Percentiles rank a stretch among this genome's conserved stretches.
Conservation (phyloP, 2,888 invertebrate genomes). For the Deroplatys truncata region DNA sequence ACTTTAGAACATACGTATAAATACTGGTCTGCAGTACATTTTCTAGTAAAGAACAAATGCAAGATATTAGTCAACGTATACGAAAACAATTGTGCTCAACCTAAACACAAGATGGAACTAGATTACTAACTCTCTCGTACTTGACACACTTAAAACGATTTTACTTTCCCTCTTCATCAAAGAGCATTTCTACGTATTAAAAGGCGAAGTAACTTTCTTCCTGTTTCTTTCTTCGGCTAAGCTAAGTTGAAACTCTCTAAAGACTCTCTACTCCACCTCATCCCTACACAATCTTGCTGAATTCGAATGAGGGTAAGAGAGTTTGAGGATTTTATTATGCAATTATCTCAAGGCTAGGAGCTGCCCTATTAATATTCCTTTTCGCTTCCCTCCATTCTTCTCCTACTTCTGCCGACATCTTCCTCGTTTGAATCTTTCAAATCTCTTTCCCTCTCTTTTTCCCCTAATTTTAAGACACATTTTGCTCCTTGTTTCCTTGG, state of each 20-base stretch:
- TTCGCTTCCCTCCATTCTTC: background rate
- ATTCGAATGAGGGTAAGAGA: background rate
- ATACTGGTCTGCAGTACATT: background rate
- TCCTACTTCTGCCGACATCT: background rate
- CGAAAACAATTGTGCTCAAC: background rate
- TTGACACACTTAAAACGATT: background rate
- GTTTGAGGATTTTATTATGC: background rate
- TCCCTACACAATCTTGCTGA: background rate
- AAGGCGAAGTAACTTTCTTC: background rate
- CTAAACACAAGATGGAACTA: background rate
- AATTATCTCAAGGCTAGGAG: background rate
- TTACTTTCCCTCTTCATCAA: background rate
- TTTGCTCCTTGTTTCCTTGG: background rate
- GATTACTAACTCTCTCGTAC: background rate
- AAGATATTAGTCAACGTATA: background rate
- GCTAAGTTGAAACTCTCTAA: background rate
- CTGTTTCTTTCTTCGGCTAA: background rate
- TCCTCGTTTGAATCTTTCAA: background rate
- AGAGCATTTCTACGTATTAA: background rate
- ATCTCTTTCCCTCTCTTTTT: background rate
- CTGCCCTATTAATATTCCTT: background rate
- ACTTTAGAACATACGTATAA: too few species aligned
- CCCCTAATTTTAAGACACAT: background rate
- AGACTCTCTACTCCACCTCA: background rate
- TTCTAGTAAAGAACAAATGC: too few species aligned